Evolutionary conservation across 2,888 invertebrate species (phyloP), one percentile per base, ranked within the genome.

Genomic region (Hemithea aestivaria): DNA sequence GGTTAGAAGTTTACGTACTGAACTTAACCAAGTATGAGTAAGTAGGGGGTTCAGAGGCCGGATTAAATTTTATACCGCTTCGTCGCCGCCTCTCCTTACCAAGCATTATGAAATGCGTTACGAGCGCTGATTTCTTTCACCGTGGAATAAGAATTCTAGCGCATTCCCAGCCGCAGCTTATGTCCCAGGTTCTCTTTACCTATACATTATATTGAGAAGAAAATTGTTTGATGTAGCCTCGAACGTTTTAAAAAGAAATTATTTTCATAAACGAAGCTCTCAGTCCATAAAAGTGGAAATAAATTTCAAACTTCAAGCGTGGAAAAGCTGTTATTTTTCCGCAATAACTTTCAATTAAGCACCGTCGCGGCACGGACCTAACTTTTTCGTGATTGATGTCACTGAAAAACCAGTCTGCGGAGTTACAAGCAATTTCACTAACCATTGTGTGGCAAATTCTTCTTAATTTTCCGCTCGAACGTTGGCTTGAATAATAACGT

Each of bases 401-500:
- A 58, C 57, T 52, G 53, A 59, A 64, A 48, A 68, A 60, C 49
- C 48, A 45, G 56, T 54, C 50, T 54, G 46, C 46, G 28, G 52
- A 66, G 62, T 64, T 64, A 62, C 65, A 54, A 66, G 61, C 62
- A 67, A 70, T 70, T 69, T 71, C 56, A 62, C 59, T 62, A 62
- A 54, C 66, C 61, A 72, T 73, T 73, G 73, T 74, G 64, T 64
- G 62, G 51, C 59, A 58, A 64, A 58, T 71, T 73, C 68, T 71
- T 73, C 72, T 76, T 78, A 79, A 82, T 82, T 81, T 80, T 78
- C 75, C 76, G 76, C 62, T 61, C 51, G 62, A 64, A 56, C 62
- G 66, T 63, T 48, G 66, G 51, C 59, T 62, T 72, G 73, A 76
- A 76, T 73, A 72, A 74, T 73, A 74, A 69, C 59, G 63, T 51